Base-by-base conservation (phyloP, 1,140 invertebrate genomes). In the Acyrthosiphon pisum region DNA sequence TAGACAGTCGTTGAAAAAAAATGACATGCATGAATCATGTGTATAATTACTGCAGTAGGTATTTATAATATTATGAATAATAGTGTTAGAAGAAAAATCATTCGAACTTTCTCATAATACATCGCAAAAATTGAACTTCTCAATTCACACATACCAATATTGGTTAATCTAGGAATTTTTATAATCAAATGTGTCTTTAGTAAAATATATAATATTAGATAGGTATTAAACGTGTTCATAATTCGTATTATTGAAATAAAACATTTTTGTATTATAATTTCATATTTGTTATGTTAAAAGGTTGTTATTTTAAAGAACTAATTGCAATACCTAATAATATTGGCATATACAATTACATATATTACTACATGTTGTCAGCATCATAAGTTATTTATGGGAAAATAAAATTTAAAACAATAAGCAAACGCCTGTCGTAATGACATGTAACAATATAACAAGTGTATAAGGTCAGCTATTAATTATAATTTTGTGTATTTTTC, bases 71-170 rank as follows among this genome's bases (percentile, higher is more conserved):
- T 76, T 18, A 76, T 18, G 14, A 76, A 76, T 6, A 76, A 76
- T n/a, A 76, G 14, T 76, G 4, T 76, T n/a, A 4, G n/a, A n/a
- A n/a, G 2, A 76, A n/a, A n/a, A 11, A 2, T n/a, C n/a, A 18
- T n/a, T 0, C 14, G 0, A 0, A 18, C 14, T 0, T 18, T 53
- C 7, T n/a, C 4, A n/a, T 18, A 68, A 18, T n/a, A 68, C 4
- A n/a, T n/a, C 4, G 22, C 30, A 4, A 68, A 68, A n/a, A 68
- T 14, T 76, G 4, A 18, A 76, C 11, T 76, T 76, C 14, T 18
- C 7, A 76, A n/a, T 76, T 76, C 6, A 35, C 60, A 4, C 1
- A 18, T n/a, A 4, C 4, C 14, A n/a, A 68, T 68, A 2, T n/a
- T 0, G 60, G 14, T 68, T 14, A 60, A 68, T 18, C 30, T 6